Evolutionary conservation across 2,888 invertebrate genomes (phyloP), one percentile per base, ranked within the genome.

Genomic region (Drosophila trichaetosa): DNA sequence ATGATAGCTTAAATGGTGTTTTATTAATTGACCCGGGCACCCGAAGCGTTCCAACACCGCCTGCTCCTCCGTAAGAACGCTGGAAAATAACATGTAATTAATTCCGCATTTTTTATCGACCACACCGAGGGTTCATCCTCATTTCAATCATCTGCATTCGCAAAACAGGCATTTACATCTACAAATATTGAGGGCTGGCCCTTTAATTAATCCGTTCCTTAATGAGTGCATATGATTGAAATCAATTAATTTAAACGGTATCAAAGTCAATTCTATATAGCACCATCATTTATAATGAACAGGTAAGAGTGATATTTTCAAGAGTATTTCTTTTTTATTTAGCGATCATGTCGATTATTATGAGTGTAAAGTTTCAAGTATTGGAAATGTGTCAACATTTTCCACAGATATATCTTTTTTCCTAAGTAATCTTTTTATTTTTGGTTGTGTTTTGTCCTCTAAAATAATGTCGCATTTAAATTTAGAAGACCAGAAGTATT

Each of bases 1-100:
- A 89, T 89, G 89, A 90, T 90, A 63, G 74, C 79, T 59, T 86
- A 87, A 89, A 87, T 82, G 83, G 82, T 82, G 75, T 88, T 89
- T 89, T 80, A 87, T 89, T 90, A 87, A 90, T 89, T 83, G 79
- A 80, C 82, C 71, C 61, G 21, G 38, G 36, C 18, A 36, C 36
- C 40, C 16, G 21, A 29, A 56, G 36, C 54, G 18, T 10, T 27
- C 49, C 49, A 27, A 49, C 48, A 3, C 29, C 29, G 51, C 29
- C 29, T 29, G 29, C 8, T 46, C 24, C 24, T 24, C 46, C 24
- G 24, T 46, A 16, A 73, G 71, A 76, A 68, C 51, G 61, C 61
- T 29, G 52, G 62, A 33, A 72, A 81, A 85, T 87, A 85, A 78
- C 72, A 74, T 80, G 58, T 87, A 85, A 85, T 85, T 85, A 85